These are phyloP conservation scores for Eufriesea mexicana DNA, from an alignment of 1,140 invertebrate genomes.

Conservation along the genomic window DNA sequence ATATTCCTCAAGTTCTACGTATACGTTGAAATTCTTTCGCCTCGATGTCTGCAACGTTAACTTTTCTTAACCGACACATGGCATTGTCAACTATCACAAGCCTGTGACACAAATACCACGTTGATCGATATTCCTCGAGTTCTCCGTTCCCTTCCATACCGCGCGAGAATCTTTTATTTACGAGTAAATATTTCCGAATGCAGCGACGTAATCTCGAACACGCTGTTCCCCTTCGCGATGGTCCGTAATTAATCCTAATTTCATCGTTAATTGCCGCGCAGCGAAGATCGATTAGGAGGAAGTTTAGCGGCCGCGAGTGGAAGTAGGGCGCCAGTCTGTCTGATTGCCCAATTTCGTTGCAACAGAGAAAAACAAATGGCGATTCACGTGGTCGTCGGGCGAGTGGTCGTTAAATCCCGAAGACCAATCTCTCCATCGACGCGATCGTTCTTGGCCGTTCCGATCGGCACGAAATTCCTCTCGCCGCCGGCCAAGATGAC, in stretches of 20 bases:
- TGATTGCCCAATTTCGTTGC: conserved; percentile 25
- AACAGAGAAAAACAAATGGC: conserved; percentile 3
- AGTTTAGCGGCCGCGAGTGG: conserved; percentile 2
- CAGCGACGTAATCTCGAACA: background rate
- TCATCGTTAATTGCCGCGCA: conserved; percentile 41
- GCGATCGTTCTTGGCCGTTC: background rate
- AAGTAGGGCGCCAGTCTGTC: conserved; percentile 42
- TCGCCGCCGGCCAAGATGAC: background rate
- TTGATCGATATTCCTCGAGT: conserved; percentile 38
- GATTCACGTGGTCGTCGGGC: background rate
- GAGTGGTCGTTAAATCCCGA: no score
- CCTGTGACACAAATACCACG: conserved; percentile 42
- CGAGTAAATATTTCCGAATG: conserved; percentile 21
- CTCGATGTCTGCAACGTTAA: no score
- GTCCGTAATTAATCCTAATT: conserved; percentile 50
- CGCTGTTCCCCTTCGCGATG: conserved; percentile 15
- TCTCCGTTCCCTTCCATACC: conserved; percentile 33
- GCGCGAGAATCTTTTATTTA: background rate
- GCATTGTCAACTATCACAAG: conserved; percentile 21
- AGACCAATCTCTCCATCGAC: no score
- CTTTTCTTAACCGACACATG: conserved; percentile 5
- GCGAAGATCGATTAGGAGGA: conserved; percentile 2
- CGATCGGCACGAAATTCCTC: background rate
- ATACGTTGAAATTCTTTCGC: background rate
- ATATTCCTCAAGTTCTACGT: background rate